Conservation (phyloP, 2,113 vertebrate species). For the Oryzias curvinotus region DNA sequence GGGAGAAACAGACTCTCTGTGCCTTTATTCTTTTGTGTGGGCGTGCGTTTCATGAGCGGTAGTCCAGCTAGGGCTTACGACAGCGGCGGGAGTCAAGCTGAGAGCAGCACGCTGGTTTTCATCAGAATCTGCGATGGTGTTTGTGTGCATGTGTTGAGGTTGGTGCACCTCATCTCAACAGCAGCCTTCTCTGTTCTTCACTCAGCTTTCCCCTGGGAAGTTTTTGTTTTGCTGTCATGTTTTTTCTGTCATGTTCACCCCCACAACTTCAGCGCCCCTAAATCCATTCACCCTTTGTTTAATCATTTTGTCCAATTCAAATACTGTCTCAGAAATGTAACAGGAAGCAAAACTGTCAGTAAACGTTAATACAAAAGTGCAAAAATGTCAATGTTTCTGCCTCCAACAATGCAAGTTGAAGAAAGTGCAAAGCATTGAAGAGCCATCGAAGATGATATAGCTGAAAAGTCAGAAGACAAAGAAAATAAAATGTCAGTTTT, state of each 20-base stretch:
- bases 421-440: slow-evolving; percentile 11
- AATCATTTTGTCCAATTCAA: slow-evolving; percentile 34
- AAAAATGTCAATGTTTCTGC: slow-evolving; percentile 3
- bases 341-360: slow-evolving; percentile 14
- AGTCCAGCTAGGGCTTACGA: slow-evolving; percentile 24
- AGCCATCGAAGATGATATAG: not conserved
- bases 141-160: slow-evolving; percentile 7
- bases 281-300: slow-evolving; percentile 30
- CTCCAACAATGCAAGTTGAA: slow-evolving; percentile 4
- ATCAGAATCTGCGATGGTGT: slow-evolving; percentile 51
- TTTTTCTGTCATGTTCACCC: not conserved
- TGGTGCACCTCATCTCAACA: slow-evolving; percentile 24
- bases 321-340: not conserved
- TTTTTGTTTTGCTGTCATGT: not conserved
- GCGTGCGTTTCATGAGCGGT: slow-evolving; percentile 9
- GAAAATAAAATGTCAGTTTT: not conserved
- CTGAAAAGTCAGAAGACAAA: slow-evolving; percentile 5
- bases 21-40: slow-evolving; percentile 14
- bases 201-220: slow-evolving; percentile 6
- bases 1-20: not conserved
- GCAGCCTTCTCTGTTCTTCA: slow-evolving; percentile 11
- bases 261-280: not conserved
- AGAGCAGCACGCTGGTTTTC: slow-evolving; percentile 44
- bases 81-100: slow-evolving; percentile 37
- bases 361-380: slow-evolving; percentile 8